Conservation (phyloP, 2,113 vertebrate genomes). For the Indri indri region DNA sequence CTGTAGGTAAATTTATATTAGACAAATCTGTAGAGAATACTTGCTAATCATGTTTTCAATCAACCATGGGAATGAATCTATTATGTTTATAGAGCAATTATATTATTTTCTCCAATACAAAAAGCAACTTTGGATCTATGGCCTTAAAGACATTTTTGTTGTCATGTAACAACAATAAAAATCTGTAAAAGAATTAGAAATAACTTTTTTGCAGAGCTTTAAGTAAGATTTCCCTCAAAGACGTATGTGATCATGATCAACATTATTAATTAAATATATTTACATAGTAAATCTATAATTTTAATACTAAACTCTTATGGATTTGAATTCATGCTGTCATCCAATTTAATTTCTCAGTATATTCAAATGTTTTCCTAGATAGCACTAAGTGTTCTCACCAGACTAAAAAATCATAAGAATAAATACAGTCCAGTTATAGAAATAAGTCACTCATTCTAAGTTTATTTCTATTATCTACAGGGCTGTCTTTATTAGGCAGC, state of each 20-base stretch:
- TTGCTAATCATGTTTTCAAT: not conserved
- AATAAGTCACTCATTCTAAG: not conserved
- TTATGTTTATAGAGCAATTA: not conserved
- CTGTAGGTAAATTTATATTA: not conserved
- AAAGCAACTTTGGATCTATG: not conserved
- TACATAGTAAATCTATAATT: not conserved
- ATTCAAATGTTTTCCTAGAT: not conserved
- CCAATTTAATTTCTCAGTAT: conserved; percentile 10
- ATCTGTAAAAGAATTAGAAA: not conserved
- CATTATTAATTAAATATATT: not conserved
- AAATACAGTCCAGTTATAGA: not conserved
- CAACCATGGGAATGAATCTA: not conserved
- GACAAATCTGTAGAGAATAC: not conserved
- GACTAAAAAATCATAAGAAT: not conserved
- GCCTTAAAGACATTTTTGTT: not conserved
- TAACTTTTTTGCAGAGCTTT: not conserved
- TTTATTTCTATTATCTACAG: not conserved
- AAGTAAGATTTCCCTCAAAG: not conserved
- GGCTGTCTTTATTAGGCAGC: not conserved
- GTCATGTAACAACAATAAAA: not conserved
- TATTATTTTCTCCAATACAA: not conserved
- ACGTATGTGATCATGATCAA: not conserved
- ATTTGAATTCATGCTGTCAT: not conserved
- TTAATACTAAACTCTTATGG: not conserved
- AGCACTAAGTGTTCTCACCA: not conserved